A percentile compares a stretch with the other conserved stretches of the same genome.
Evolutionary conservation across 2,797 vertebrate species (phyloP).

Genomic region (Champsocephalus gunnari): DNA sequence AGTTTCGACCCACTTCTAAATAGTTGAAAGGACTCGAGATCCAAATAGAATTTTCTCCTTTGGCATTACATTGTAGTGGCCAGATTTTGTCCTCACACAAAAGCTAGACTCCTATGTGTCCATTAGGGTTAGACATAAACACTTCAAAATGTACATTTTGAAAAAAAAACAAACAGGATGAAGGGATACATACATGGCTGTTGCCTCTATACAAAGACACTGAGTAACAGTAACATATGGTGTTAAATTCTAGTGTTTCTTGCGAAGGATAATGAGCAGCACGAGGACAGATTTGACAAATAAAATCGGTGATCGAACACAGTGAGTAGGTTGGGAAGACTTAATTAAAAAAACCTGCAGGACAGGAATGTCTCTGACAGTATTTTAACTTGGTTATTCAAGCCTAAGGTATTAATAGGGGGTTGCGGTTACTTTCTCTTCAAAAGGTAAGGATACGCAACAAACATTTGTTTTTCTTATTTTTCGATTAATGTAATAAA

Average conservation of each 20-base stretch:
- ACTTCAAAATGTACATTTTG: too few relatives aligned
- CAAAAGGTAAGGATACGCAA: background rate
- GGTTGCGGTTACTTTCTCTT: background rate
- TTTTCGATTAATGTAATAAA: too few relatives aligned
- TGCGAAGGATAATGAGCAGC: constrained; percentile 30
- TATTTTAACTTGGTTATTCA: constrained; percentile 26
- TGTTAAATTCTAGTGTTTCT: constrained; percentile 46
- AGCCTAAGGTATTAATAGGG: constrained; percentile 17
- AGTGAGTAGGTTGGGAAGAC: constrained; percentile 36
- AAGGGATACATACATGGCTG: background rate
- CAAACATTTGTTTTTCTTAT: background rate
- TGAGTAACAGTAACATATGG: constrained; percentile 33
- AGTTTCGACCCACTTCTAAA: constrained; percentile 19
- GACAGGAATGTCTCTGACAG: constrained; percentile 28
- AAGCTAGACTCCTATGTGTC: constrained; percentile 11
- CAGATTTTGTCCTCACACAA: background rate
- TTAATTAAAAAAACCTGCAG: constrained; percentile 41
- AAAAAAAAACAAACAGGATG: too few relatives aligned
- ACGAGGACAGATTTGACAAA: constrained; percentile 49
- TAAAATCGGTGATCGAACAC: constrained; percentile 50
- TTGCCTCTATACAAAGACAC: constrained; percentile 43
- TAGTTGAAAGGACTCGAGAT: constrained; percentile 5
- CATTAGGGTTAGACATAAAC: background rate
- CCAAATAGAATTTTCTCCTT: background rate
- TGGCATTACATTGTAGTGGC: constrained; percentile 10